Conservation (phyloP, 2,113 vertebrate genomes). For the Cricetomys ansorgei region DNA sequence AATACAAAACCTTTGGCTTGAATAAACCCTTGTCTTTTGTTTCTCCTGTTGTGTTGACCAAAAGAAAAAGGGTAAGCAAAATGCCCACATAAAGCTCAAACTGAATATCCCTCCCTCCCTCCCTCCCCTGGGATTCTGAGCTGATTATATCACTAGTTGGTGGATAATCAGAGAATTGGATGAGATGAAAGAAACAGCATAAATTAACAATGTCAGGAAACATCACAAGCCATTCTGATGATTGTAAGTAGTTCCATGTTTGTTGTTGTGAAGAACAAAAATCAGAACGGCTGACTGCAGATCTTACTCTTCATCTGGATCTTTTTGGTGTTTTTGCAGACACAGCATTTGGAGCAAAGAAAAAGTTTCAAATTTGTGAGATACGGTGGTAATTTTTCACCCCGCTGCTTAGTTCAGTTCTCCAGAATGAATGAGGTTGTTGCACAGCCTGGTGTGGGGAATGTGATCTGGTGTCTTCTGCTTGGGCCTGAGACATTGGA, state of each 20-base stretch:
- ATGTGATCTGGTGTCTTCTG: neutral
- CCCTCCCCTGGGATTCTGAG: neutral
- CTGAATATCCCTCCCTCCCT: neutral
- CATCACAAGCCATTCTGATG: neutral
- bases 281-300: neutral
- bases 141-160: neutral
- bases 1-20: neutral
- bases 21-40: neutral
- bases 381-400: neutral
- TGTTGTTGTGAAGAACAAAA: neutral
- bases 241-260: neutral
- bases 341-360: neutral
- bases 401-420: neutral
- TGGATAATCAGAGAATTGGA: neutral
- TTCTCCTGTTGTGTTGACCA: neutral
- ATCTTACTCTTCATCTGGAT: neutral
- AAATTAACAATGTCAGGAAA: neutral
- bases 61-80: neutral
- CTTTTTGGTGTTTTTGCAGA: neutral
- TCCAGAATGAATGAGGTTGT: neutral
- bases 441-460: neutral
- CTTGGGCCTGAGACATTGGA: neutral
- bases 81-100: neutral
- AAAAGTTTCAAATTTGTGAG: slow-evolving; percentile 10
- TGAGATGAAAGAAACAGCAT: neutral